phyloP scores from a whole-genome alignment of 1,140 invertebrate species.

The Epicauta chinensis region DNA sequence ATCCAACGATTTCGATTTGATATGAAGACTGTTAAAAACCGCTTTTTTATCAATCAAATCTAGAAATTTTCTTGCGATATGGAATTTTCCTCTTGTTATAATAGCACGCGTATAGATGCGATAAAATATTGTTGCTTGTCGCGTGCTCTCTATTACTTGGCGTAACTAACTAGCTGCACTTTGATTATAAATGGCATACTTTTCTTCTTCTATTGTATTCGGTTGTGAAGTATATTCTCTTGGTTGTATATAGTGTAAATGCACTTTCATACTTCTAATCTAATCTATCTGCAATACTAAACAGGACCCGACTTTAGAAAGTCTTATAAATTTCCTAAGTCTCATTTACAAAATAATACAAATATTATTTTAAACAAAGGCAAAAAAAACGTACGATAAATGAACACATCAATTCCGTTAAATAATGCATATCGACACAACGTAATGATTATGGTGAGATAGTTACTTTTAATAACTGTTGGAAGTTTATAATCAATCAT shows the following conservation, averaged over 20 bases:
- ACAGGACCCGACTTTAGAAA: too few species aligned
- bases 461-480: background rate
- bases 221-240: slow-evolving; percentile 16
- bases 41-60: background rate
- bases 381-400: background rate
- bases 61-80: background rate
- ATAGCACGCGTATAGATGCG: slow-evolving; percentile 13
- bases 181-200: slow-evolving; percentile 24
- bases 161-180: slow-evolving; percentile 21
- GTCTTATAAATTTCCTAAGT: too few species aligned
- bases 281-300: background rate
- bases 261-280: slow-evolving; percentile 10
- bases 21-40: too few species aligned
- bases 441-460: slow-evolving; percentile 2
- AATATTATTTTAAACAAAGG: too few species aligned
- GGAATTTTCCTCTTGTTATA: too few species aligned
- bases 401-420: slow-evolving; percentile 5
- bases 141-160: slow-evolving; percentile 23
- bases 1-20: too few species aligned
- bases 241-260: slow-evolving; percentile 13
- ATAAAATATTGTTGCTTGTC: slow-evolving; percentile 16
- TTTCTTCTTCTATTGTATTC: slow-evolving; percentile 22
- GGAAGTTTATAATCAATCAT: slow-evolving; percentile 8
- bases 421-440: slow-evolving; percentile 14
- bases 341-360: too few species aligned